Conservation (phyloP, 1,140 invertebrate genomes). For the Dendrolimus kikuchii region DNA sequence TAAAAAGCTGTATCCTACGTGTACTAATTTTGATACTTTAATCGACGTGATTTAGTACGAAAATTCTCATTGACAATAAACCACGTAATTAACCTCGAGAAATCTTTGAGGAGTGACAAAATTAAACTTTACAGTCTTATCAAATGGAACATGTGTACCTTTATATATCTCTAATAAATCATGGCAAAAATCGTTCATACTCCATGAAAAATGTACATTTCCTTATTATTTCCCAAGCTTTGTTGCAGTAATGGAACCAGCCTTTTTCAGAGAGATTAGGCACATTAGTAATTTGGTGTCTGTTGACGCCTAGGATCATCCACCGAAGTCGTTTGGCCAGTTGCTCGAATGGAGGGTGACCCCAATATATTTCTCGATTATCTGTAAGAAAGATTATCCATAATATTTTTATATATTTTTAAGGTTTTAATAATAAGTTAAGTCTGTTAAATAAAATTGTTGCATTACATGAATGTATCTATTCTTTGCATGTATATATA, state of each 20-base stretch:
- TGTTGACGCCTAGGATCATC: slow-evolving; percentile 79
- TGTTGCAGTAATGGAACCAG: slow-evolving; percentile 86
- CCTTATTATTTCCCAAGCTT: slow-evolving; percentile 87
- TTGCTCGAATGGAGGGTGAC: slow-evolving; percentile 78
- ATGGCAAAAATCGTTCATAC: slow-evolving; percentile 84
- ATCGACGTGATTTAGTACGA: no score
- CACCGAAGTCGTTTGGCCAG: slow-evolving; percentile 77
- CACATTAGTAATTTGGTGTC: slow-evolving; percentile 76
- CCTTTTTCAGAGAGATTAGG: slow-evolving; percentile 79
- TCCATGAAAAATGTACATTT: slow-evolving; percentile 88
- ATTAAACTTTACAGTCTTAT: no score
- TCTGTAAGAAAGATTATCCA: slow-evolving; percentile 38
- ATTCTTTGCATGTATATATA: no score
- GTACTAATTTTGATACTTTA: no score
- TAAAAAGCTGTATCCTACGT: no score
- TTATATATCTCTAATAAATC: slow-evolving; percentile 12
- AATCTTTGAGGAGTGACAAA: no score
- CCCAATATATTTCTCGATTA: slow-evolving; percentile 72
- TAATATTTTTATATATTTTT: background rate
- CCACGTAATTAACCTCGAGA: no score
- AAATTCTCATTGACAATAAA: no score
- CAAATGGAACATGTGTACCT: no score
- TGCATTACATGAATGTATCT: no score
- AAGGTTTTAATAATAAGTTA: background rate
- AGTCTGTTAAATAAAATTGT: no score